Percentiles rank a stretch among this genome's conserved stretches.
Evolutionary conservation across 2,113 vertebrate genomes (phyloP).

Genomic region (Notiomystis cincta): DNA sequence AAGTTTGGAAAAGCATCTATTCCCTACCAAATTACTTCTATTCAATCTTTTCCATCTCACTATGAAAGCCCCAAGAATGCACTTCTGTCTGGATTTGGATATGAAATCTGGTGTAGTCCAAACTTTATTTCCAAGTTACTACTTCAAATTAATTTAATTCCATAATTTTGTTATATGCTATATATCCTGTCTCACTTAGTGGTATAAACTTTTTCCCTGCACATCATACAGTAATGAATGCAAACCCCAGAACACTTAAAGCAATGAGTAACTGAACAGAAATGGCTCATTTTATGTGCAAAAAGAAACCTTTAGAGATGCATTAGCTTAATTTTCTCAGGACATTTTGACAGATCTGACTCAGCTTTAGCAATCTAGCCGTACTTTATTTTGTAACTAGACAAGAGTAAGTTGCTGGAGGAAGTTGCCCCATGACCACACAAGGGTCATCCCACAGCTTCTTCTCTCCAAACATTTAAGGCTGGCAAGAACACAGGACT

Average conservation of each 20-base stretch:
- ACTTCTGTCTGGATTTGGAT: neutral
- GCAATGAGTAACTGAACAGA: neutral
- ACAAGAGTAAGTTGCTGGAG: neutral
- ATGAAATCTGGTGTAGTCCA: neutral
- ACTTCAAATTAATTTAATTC: neutral
- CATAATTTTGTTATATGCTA: neutral
- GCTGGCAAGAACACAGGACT: neutral
- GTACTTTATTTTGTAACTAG: neutral
- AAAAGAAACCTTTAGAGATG: neutral
- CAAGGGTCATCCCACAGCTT: neutral
- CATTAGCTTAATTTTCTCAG: neutral
- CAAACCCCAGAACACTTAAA: neutral
- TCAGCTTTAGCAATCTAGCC: neutral
- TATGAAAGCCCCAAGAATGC: neutral
- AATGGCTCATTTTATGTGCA: neutral
- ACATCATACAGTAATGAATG: neutral
- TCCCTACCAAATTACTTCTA: neutral
- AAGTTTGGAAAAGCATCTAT: neutral
- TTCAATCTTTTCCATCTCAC: neutral
- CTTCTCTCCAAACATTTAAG: neutral
- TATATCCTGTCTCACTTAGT: neutral
- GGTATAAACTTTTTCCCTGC: neutral
- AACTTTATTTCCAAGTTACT: neutral
- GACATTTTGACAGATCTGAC: neutral
- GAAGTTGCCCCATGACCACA: fast-evolving